Base-by-base conservation (phyloP, 2,888 invertebrate species). In the Aplocera efformata region DNA sequence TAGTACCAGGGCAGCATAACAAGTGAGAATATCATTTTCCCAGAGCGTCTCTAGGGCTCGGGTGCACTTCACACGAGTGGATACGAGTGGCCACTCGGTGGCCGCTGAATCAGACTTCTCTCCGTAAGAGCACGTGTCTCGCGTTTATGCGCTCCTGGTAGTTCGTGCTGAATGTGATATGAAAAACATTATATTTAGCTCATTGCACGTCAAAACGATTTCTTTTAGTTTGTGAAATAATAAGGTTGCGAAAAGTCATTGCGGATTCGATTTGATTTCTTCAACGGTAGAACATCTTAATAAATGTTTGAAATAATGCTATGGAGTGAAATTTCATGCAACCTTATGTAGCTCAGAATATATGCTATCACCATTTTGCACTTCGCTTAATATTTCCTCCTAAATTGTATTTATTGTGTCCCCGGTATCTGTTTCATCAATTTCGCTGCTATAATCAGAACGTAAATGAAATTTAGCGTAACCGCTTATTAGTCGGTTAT, bases 21-120 rank as follows among this genome's bases (percentile, higher is more conserved):
- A 60, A 60, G 60, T 46, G 37, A 43, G 53, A 41, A 50, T 65
- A 63, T 65, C 63, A 59, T 61, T 62, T 65, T 52, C 58, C 45
- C 33, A 40, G 42, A 36, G 39, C 34, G 34, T 41, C 31, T 22
- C 10, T 28, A n/a, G 44, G 32, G 20, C 45, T 40, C 27, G 29
- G 26, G 29, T 26, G 40, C 39, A 45, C 50, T 53, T 27, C 31
- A 42, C 45, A 35, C 37, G 40, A 47, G 29, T 22, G 35, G 20
- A 31, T 22, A 42, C 44, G 35, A 46, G 53, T 42, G 44, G 34
- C 48, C 42, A 48, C 53, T 53, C 44, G 48, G 20, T 42, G 29
- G 39, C 39, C 39, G 53, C 53, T 50, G 53, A 53, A 40, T 53
- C 50, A 50, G 50, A 42, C 50, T 34, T 32, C 42, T 48, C 43